Percentiles rank a stretch among this genome's conserved stretches.
Evolutionary conservation across 2,113 vertebrate species (phyloP).

Genomic region (Lepisosteus oculatus): DNA sequence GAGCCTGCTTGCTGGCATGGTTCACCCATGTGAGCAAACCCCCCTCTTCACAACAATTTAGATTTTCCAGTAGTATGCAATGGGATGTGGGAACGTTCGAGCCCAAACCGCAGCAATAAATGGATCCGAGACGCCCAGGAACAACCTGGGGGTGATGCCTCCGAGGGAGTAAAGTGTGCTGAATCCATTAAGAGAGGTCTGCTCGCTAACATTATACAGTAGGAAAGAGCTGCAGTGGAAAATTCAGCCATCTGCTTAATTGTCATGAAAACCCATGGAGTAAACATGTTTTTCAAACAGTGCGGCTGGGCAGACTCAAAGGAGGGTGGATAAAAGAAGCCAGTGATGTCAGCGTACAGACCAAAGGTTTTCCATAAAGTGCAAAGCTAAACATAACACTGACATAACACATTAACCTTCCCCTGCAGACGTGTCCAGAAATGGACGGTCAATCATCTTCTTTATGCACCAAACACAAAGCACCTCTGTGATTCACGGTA

Average conservation of each 20-base stretch:
- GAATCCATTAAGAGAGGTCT: background rate
- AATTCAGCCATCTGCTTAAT: background rate
- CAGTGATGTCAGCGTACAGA: background rate
- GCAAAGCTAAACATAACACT: background rate
- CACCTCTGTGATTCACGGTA: too few species aligned
- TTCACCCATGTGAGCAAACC: too few species aligned
- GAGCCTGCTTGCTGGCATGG: too few species aligned
- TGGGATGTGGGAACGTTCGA: too few species aligned
- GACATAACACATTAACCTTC: too few species aligned
- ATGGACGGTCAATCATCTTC: too few species aligned
- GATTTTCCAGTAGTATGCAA: too few species aligned
- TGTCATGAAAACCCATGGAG: conserved; percentile 2
- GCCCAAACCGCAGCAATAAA: background rate
- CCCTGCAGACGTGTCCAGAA: background rate
- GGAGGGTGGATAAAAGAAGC: background rate
- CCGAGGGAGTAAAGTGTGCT: background rate
- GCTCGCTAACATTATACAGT: background rate
- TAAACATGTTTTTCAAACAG: conserved; percentile 12
- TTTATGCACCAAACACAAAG: too few species aligned
- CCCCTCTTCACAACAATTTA: too few species aligned
- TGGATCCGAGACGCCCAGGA: background rate
- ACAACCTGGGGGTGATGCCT: background rate
- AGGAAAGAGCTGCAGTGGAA: conserved; percentile 1
- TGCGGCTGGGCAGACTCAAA: background rate
- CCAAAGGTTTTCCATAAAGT: conserved; percentile 3